Evolutionary conservation across 2,113 vertebrate species (phyloP), one percentile per base, ranked within the genome.

Genomic region (Tachycineta bicolor): DNA sequence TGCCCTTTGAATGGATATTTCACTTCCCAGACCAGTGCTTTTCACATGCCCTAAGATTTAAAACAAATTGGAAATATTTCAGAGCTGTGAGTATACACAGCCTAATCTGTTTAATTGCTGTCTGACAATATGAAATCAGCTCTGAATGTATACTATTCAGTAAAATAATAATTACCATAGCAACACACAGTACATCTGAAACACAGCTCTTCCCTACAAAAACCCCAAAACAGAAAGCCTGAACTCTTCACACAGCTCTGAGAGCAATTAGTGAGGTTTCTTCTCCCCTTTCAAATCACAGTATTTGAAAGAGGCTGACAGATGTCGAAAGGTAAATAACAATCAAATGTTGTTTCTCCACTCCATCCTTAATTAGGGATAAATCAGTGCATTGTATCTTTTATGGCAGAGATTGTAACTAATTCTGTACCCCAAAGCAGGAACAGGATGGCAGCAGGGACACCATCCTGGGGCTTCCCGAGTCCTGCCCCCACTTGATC

Each of bases 91-190:
- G 92, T 96, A 39, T 81, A 94, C 89, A 94, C 96, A 93, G 92
- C 76, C 60, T 95, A 96, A 97, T 97, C 93, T 96, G 94, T 88
- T 76, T 97, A 97, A 97, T 97, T 97, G 94, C 95, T 95, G 91
- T 81, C 94, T 95, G 93, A 95, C 96, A 95, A 96, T 96, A 95
- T 92, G 88, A 93, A 96, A 97, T 97, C 94, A 95, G 94, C 92
- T 95, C 94, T 96, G 95, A 96, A 96, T 97, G 83, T 95, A 82
- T 94, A 91, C 92, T 77, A 94, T 96, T 92, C 83, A 95, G 93
- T 96, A 97, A 97, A 97, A 97, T 97, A 97, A 96, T 97, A 97
- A 97, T 97, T 97, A 97, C 97, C 97, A 97, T 97, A 97, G 97
- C 97, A 97, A 97, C 97, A 95, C 93, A 80, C 80, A 79, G 94